Evolutionary conservation across 2,113 vertebrate species (phyloP), one percentile per base, ranked within the genome.

Genomic region (Chascanopsetta lugubris): DNA sequence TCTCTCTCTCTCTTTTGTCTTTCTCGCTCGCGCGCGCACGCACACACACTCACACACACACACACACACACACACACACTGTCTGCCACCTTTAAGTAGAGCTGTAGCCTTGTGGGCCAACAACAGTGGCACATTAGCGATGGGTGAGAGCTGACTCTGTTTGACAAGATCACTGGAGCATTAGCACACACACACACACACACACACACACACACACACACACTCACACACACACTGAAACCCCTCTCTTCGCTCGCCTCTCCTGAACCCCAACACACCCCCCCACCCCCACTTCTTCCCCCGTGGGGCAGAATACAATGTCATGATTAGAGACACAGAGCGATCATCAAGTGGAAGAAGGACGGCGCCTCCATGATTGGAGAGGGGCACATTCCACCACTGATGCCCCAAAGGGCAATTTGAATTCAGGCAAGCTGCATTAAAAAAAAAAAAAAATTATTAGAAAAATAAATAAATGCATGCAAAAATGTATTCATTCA

Each of bases 151-250:
- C 46, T 76, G 69, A 80, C 69, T 29, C 43, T 83, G 81, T 82
- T 71, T 86, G 84, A 85, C 88, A 75, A 54, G 77, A 53, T 68
- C 57, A 22, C 57, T 67, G 66, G 58, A 73, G 77, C 65, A 21
- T 81, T 61, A 6, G 53, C 77, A 72, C 32, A 40, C 21, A 57
- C 73, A 53, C 43, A 51, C 46, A 47, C 54, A 66, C 43, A 66
- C 63, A 51, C 7, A 43, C 6, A 21, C 42, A n/a, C 40, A 38
- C 38, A 49, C 25, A 42, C 40, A 51, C 57, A 69, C 47, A 72
- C 66, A 58, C 8, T 48, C 8, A 21, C 45, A 13, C 48, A 47
- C 36, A 54, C 24, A 46, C 40, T 17, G 13, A n/a, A 11, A 8
- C 17, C 32, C 36, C 27, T 6, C 8, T 54, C 55, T 25, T 13